Evolutionary conservation across 2,113 vertebrate genomes (phyloP).

Genomic region (Dasypus novemcinctus): DNA sequence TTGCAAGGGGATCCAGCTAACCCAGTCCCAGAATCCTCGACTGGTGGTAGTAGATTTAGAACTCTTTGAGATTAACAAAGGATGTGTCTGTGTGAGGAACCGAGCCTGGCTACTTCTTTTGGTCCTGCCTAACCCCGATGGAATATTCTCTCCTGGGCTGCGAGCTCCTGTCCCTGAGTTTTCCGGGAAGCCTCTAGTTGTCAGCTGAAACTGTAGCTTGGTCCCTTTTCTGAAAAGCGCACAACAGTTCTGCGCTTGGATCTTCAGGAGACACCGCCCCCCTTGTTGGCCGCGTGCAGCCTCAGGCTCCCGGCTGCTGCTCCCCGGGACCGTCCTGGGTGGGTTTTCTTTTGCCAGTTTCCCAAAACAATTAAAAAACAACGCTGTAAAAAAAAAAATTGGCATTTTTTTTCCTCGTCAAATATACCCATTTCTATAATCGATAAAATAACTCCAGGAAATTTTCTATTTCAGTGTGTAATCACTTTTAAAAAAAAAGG

Average conservation of each 20-base stretch:
- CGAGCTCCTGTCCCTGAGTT: background rate
- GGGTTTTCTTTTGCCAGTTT: constrained; percentile 31
- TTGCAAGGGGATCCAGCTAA: constrained; percentile 25
- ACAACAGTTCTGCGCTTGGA: background rate
- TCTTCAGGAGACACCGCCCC: background rate
- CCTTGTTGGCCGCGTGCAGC: background rate
- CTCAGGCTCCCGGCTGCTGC: background rate
- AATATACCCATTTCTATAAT: background rate
- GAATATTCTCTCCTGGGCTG: background rate
- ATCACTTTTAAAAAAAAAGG: background rate
- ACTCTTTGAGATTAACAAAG: constrained; percentile 46
- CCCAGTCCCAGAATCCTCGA: background rate
- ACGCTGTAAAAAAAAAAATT: too few relatives aligned
- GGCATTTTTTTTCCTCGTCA: background rate
- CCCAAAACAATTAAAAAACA: constrained; percentile 13
- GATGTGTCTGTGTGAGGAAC: constrained; percentile 7
- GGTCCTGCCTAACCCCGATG: background rate
- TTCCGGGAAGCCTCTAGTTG: background rate
- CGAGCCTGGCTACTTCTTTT: background rate
- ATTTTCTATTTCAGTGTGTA: constrained; percentile 1
- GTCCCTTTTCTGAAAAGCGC: background rate
- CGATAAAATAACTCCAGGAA: background rate
- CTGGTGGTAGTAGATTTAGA: constrained; percentile 34
- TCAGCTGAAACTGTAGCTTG: background rate
- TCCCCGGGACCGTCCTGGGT: background rate